Evolutionary conservation across 2,113 vertebrate species (phyloP).

Genomic region (Coptodon rendalli): DNA sequence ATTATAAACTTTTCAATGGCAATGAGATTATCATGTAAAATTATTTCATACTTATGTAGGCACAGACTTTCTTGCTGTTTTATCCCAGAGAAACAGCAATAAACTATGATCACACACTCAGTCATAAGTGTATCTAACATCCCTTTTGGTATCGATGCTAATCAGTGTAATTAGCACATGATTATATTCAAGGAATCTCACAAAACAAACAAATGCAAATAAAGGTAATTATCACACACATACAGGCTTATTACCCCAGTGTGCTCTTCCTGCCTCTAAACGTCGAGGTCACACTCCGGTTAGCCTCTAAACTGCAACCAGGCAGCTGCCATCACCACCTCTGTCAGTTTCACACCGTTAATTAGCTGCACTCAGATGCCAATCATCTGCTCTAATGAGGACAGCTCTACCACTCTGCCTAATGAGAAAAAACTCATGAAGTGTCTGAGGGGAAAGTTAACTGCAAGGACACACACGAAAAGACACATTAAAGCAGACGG

Average conservation of each 20-base stretch:
- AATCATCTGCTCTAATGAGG: slow-evolving; percentile 47
- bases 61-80: not conserved
- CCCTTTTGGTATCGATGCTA: not conserved
- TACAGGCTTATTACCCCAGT: not conserved
- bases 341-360: slow-evolving; percentile 13
- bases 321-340: not conserved
- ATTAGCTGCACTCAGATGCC: slow-evolving; percentile 26
- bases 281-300: not conserved
- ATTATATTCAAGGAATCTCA: not conserved
- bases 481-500: not conserved
- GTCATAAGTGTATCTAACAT: not conserved
- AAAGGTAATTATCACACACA: not conserved
- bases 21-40: not conserved
- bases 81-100: not conserved
- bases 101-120: not conserved
- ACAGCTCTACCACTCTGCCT: not conserved
- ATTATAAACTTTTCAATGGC: not conserved
- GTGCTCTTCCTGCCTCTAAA: not conserved
- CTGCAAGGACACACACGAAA: not conserved
- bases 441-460: not conserved
- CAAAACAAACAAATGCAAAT: slow-evolving; percentile 4
- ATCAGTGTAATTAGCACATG: not conserved
- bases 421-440: slow-evolving; percentile 14
- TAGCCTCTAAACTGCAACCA: not conserved
- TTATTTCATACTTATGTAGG: not conserved